Evolutionary conservation across 1,140 invertebrate species (phyloP).

Genomic region (Lepidurus arcticus): DNA sequence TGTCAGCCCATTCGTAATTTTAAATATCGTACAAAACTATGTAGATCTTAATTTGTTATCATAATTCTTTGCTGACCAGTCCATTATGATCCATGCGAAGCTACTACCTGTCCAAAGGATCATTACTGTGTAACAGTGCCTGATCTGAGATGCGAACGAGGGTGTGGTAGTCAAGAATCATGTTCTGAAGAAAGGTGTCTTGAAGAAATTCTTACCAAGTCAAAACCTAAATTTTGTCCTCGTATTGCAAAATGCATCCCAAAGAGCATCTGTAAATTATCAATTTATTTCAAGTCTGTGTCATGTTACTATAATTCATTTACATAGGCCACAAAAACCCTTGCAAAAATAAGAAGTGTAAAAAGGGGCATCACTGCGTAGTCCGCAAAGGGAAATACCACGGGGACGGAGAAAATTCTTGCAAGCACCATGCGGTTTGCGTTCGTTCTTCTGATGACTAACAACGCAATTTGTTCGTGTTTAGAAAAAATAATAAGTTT

Average conservation of each 20-base stretch:
- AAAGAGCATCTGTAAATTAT: not conserved
- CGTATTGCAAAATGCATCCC: constrained; percentile 6
- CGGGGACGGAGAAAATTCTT: not conserved
- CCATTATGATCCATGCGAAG: not conserved
- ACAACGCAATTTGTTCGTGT: not conserved
- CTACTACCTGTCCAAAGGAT: not conserved
- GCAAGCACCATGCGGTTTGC: not conserved
- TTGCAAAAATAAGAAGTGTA: not conserved
- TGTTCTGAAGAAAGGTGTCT: not conserved
- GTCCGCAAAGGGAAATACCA: not conserved
- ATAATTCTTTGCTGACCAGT: not conserved
- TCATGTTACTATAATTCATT: not conserved
- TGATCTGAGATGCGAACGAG: not conserved
- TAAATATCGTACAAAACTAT: not conserved
- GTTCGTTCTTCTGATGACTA: not conserved
- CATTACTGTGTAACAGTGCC: not conserved
- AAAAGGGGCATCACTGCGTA: not conserved
- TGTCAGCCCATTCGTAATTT: not conserved
- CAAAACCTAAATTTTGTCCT: not conserved
- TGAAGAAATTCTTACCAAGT: not conserved
- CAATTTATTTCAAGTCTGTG: not conserved
- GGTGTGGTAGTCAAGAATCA: not conserved
- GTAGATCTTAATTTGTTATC: not conserved
- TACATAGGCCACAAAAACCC: not conserved
- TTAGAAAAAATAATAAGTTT: too few species aligned